Conservation (phyloP, 2,888 invertebrate genomes). For the Eupithecia tripunctaria region DNA sequence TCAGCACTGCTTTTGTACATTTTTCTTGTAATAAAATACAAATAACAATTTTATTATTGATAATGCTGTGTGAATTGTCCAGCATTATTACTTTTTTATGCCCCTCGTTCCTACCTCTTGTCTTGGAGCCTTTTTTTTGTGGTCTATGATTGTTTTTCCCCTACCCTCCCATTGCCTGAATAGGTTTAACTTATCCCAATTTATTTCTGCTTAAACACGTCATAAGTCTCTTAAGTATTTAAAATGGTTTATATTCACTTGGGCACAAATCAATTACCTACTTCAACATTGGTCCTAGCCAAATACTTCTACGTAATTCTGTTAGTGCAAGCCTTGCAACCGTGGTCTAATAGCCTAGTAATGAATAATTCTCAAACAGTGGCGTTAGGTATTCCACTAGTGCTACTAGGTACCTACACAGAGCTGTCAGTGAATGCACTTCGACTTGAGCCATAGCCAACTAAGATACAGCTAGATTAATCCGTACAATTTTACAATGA, state of each 20-base stretch:
- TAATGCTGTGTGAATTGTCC: too few species aligned
- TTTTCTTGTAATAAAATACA: too few species aligned
- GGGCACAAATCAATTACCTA: constrained; percentile 2
- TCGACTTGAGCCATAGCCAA: not conserved
- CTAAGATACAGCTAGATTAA: not conserved
- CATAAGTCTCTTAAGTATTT: not conserved
- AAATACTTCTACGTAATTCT: constrained; percentile 25
- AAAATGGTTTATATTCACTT: not conserved
- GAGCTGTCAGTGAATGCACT: constrained; percentile 5
- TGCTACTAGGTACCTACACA: not conserved
- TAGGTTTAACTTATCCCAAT: not conserved
- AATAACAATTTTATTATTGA: too few species aligned
- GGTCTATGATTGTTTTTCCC: too few species aligned
- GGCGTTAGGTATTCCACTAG: constrained; percentile 21
- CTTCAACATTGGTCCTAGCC: constrained; percentile 22
- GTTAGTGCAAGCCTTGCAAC: constrained; percentile 20
- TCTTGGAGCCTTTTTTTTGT: too few species aligned
- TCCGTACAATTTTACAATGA: not conserved
- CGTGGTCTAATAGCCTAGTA: constrained; percentile 1
- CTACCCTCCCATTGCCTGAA: too few species aligned
- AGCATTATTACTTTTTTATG: too few species aligned
- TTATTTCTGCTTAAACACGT: not conserved
- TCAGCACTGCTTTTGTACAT: too few species aligned
- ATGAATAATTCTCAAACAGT: constrained; percentile 38
- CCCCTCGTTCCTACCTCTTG: too few species aligned